phyloP scores from a whole-genome alignment of 2,113 vertebrate species.

The Potamarius usumacintae region DNA sequence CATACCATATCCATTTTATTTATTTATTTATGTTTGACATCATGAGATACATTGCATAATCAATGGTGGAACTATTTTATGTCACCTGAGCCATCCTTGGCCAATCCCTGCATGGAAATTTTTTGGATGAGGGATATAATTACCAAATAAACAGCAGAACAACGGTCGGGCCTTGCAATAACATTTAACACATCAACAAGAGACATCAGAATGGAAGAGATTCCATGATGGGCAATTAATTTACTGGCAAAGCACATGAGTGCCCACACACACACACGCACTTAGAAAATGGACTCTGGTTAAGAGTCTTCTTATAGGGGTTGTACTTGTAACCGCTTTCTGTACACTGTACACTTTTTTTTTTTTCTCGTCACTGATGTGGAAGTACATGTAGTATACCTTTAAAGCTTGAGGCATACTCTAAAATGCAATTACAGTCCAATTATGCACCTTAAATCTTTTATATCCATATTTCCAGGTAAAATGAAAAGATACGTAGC shows the following conservation, averaged over 20 bases:
- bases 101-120: too few species aligned
- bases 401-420: not conserved
- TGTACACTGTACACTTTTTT: too few species aligned
- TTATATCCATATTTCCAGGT: not conserved
- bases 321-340: not conserved
- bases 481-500: not conserved
- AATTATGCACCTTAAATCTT: not conserved
- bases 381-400: not conserved
- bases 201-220: not conserved
- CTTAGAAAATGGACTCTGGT: not conserved
- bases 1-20: too few species aligned
- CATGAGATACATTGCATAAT: too few species aligned
- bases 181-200: not conserved
- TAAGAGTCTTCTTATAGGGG: not conserved
- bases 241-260: not conserved
- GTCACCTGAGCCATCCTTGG: too few species aligned
- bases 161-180: not conserved
- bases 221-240: not conserved
- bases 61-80: too few species aligned
- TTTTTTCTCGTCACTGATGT: not conserved
- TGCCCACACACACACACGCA: not conserved
- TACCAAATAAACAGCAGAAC: slow-evolving; percentile 9
- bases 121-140: too few species aligned
- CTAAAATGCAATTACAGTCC: not conserved
- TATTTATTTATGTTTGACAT: too few species aligned